phyloP scores from a whole-genome alignment of 2,797 vertebrate genomes.

The Propithecus deckenii region DNA sequence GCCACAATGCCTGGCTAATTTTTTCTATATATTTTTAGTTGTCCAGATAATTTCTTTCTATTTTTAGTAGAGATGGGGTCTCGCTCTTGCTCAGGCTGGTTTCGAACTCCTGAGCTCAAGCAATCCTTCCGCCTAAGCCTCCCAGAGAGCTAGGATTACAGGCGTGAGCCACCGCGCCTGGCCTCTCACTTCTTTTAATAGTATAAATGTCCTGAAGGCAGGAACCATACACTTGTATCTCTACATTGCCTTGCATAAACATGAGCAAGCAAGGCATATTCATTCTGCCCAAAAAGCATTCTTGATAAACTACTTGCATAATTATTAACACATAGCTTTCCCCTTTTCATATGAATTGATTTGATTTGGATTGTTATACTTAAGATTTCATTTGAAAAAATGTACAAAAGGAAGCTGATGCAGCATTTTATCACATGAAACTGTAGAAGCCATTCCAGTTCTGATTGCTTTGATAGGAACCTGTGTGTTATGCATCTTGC shows the following conservation, averaged over 20 bases:
- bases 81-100: too few species aligned
- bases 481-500: not conserved
- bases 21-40: too few species aligned
- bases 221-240: not conserved
- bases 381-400: constrained; percentile 48
- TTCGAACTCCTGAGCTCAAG: too few species aligned
- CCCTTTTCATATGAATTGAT: not conserved
- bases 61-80: too few species aligned
- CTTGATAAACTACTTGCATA: not conserved
- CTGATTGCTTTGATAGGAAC: not conserved
- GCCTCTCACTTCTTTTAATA: not conserved
- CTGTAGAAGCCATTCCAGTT: not conserved
- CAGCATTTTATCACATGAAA: not conserved
- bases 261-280: not conserved
- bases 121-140: too few species aligned
- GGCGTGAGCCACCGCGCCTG: too few species aligned
- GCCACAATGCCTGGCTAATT: too few species aligned
- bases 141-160: too few species aligned
- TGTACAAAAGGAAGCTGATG: not conserved
- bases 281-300: not conserved
- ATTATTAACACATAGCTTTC: not conserved
- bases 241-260: accelerated
- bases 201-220: not conserved
- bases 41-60: too few species aligned
- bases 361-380: not conserved